Evolutionary conservation across 2,797 vertebrate species (phyloP).

Genomic region (Brachyrhaphis roseni): DNA sequence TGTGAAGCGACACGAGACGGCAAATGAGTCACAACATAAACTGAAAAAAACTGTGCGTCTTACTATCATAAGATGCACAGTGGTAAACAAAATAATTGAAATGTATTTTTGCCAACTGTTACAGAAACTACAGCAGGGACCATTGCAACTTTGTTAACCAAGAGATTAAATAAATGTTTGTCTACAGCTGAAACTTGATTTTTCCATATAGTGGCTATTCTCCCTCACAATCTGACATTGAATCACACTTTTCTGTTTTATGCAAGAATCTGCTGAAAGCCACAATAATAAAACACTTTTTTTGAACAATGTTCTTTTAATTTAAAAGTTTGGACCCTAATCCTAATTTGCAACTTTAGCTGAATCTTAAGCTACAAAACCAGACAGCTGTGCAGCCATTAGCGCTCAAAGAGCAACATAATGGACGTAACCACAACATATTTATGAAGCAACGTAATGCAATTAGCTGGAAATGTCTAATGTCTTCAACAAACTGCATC

Average conservation of each 20-base stretch:
- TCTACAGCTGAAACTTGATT: neutral
- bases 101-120: neutral
- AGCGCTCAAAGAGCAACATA: neutral
- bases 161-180: neutral
- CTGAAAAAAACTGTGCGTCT: neutral
- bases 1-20: slow-evolving; percentile 52
- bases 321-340: neutral
- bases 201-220: neutral
- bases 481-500: neutral
- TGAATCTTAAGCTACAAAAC: neutral
- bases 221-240: neutral
- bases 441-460: neutral
- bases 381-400: neutral
- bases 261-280: neutral
- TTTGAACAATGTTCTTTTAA: neutral
- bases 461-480: neutral
- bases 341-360: too few species aligned
- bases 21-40: slow-evolving; percentile 29
- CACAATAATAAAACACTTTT: neutral
- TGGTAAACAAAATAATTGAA: neutral
- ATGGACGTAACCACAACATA: neutral
- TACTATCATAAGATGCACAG: neutral
- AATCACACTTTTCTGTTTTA: neutral
- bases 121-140: neutral
- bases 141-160: neutral